phyloP scores from a whole-genome alignment of 1,140 invertebrate genomes.

The Drosophila ironensis region DNA sequence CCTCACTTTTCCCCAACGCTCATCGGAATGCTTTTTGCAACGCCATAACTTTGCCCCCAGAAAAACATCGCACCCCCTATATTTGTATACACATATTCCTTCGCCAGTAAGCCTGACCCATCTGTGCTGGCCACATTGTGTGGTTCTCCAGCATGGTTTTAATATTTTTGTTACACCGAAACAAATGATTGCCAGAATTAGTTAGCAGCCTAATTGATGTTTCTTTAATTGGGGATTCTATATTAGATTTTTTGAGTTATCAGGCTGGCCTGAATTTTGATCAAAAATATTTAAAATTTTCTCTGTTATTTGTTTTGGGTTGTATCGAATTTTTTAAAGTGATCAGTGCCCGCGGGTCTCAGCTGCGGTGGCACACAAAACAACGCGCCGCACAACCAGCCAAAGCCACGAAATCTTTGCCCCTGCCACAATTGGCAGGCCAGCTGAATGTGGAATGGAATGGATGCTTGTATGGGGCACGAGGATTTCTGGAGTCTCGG shows the following conservation, averaged over 20 bases:
- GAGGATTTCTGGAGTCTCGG: constrained; percentile 11
- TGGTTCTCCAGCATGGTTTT: constrained; percentile 28
- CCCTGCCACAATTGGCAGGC: constrained; percentile 44
- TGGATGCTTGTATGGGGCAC: constrained; percentile 7
- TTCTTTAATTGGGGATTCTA: not conserved
- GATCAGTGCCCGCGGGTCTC: constrained; percentile 24
- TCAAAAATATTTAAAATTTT: no score
- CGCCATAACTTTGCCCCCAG: constrained; percentile 60
- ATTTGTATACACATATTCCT: constrained; percentile 17
- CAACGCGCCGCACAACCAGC: no score
- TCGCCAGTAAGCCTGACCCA: constrained; percentile 20
- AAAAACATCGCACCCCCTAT: constrained; percentile 24
- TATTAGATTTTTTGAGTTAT: not conserved
- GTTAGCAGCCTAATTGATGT: no score
- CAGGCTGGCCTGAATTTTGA: no score
- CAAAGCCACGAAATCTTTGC: constrained; percentile 34
- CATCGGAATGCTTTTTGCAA: constrained; percentile 42
- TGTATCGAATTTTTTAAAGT: not conserved
- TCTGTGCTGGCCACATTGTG: constrained; percentile 39
- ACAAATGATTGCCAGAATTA: not conserved
- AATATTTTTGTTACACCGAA: not conserved
- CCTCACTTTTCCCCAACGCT: constrained; percentile 51
- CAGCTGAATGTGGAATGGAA: constrained; percentile 23
- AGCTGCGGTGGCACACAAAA: constrained; percentile 38
- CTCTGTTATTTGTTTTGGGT: not conserved